phyloP scores from a whole-genome alignment of 2,113 vertebrate species.

The Orthonyx spaldingii region DNA sequence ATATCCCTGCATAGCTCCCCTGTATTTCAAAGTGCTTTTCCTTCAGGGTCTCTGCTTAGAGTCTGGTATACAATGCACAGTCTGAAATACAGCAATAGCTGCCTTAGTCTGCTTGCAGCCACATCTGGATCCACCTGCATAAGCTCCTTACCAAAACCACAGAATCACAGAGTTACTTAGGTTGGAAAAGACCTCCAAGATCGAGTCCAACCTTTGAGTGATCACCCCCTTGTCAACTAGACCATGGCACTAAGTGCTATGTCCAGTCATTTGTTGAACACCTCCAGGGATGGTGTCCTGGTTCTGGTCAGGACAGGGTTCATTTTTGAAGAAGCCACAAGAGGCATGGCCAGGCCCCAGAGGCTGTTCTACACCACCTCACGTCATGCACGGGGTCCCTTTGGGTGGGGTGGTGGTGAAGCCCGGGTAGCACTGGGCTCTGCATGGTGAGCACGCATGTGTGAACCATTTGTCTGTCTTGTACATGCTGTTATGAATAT shows the following conservation, averaged over 20 bases:
- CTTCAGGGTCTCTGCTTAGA: background rate
- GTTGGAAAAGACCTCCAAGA: background rate
- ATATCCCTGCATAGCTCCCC: background rate
- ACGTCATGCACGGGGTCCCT: background rate
- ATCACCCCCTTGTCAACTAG: background rate
- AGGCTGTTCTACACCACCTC: background rate
- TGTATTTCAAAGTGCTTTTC: background rate
- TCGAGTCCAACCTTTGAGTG: background rate
- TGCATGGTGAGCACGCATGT: fast-evolving
- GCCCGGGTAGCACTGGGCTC: background rate
- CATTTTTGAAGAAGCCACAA: background rate
- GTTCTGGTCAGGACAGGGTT: background rate
- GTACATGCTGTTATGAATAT: background rate
- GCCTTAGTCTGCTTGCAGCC: background rate
- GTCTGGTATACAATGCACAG: background rate
- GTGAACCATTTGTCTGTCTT: background rate
- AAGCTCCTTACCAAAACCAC: background rate
- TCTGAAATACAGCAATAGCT: background rate
- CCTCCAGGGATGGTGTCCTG: background rate
- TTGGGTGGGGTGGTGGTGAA: background rate
- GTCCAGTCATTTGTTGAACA: fast-evolving
- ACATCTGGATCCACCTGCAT: background rate
- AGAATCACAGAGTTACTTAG: background rate
- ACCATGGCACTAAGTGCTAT: background rate
- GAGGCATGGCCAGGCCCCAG: background rate